Percentiles rank a stretch among this genome's conserved stretches.
Evolutionary conservation across 2,797 vertebrate genomes (phyloP).

Genomic region (Podarcis siculus): DNA sequence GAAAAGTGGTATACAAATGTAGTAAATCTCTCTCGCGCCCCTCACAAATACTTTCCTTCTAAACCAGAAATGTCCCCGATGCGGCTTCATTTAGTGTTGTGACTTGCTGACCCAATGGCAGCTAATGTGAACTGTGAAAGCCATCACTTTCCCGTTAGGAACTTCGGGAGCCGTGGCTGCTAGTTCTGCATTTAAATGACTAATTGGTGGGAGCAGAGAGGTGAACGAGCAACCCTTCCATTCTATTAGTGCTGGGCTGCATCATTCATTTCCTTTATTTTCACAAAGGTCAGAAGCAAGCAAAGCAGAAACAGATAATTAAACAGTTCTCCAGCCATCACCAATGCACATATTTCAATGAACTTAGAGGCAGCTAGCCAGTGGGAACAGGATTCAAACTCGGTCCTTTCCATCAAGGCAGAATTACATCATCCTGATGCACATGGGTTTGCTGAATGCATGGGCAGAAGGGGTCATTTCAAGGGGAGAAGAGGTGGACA

Average conservation of each 20-base stretch:
- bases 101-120: neutral
- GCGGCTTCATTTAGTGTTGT: slow-evolving; percentile 4
- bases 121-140: slow-evolving; percentile 27
- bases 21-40: neutral
- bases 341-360: neutral
- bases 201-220: neutral
- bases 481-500: no score
- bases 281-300: neutral
- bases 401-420: neutral
- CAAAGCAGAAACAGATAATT: neutral
- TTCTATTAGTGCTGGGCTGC: rapidly evolving
- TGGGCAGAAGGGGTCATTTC: no score
- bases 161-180: rapidly evolving
- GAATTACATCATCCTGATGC: neutral
- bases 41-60: slow-evolving; percentile 24
- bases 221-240: rapidly evolving
- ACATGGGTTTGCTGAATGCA: neutral
- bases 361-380: neutral
- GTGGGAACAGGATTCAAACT: neutral
- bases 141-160: neutral
- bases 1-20: neutral
- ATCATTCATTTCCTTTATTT: neutral
- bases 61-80: slow-evolving; percentile 16
- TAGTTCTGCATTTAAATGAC: neutral
- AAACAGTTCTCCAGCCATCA: neutral